Percentiles rank a stretch among this genome's conserved stretches.
Conservation (phyloP, 2,888 invertebrate genomes). For the Tryphoninae sp. region DNA sequence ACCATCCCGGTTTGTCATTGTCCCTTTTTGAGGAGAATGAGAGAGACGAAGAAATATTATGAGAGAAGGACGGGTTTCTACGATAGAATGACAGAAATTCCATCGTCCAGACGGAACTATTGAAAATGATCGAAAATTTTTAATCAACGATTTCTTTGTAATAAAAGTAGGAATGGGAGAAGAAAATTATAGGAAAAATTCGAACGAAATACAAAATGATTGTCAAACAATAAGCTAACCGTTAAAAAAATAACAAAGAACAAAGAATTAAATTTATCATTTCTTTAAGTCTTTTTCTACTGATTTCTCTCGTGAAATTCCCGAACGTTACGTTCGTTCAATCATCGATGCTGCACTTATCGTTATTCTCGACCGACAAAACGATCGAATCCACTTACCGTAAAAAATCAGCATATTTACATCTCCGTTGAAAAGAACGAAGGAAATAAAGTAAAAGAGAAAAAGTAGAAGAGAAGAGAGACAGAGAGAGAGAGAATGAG, state of each 20-base stretch:
- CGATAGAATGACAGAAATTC: neutral
- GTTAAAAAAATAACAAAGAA: neutral
- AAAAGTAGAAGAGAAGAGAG: conserved; percentile 21
- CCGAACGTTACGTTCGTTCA: neutral
- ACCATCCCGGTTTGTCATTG: conserved; percentile 17
- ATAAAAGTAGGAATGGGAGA: neutral
- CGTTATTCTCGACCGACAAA: neutral
- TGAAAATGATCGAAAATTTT: neutral
- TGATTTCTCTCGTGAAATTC: neutral
- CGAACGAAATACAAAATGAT: too few species aligned
- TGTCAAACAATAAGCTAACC: too few species aligned
- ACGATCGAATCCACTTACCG: neutral
- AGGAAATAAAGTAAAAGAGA: neutral
- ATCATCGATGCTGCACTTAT: neutral
- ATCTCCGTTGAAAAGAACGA: neutral
- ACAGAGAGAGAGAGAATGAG: conserved; percentile 28
- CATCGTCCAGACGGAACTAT: neutral
- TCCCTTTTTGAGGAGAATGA: conserved; percentile 55
- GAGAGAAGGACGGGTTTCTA: conserved; percentile 3
- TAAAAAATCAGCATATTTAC: neutral
- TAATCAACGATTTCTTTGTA: neutral
- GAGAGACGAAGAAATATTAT: conserved; percentile 1
- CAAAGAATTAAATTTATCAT: neutral
- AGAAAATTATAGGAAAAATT: too few species aligned
- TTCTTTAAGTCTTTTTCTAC: neutral